Percentiles rank a stretch among this genome's conserved stretches.
These are phyloP conservation scores for Hemiscyllium ocellatum DNA, from an alignment of 2,113 vertebrate genomes.

Conservation along the genomic window DNA sequence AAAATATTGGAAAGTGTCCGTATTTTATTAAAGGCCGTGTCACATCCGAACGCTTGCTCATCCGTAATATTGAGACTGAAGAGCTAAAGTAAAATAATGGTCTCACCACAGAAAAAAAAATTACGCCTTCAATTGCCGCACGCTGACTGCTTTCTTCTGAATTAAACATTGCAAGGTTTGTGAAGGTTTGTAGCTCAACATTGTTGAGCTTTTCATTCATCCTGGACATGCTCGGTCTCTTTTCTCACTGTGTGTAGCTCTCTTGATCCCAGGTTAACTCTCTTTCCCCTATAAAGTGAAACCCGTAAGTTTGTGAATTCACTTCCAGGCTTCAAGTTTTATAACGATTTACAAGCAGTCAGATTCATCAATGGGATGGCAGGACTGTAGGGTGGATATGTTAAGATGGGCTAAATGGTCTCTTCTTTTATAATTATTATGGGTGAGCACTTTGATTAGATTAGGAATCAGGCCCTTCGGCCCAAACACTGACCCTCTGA, in stretches of 20 bases:
- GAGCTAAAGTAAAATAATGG: slow-evolving; percentile 28
- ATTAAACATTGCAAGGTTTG: not conserved
- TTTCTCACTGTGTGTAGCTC: not conserved
- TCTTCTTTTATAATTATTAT: too few species aligned
- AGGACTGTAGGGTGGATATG: not conserved
- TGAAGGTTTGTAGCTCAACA: too few species aligned
- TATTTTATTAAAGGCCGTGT: slow-evolving; percentile 29
- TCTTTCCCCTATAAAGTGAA: not conserved
- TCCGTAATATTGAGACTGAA: slow-evolving; percentile 34
- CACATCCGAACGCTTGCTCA: slow-evolving; percentile 18
- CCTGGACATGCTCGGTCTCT: not conserved
- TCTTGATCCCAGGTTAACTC: not conserved
- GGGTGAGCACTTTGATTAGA: too few species aligned
- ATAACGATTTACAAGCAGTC: not conserved
- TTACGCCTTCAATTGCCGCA: slow-evolving; percentile 14
- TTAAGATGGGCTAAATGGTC: not conserved
- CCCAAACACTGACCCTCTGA: too few species aligned
- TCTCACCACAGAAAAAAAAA: slow-evolving; percentile 5
- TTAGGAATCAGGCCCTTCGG: too few species aligned
- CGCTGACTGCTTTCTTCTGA: not conserved
- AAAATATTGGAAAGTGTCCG: slow-evolving; percentile 34
- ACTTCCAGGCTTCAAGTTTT: not conserved
- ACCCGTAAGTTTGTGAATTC: not conserved
- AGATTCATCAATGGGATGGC: not conserved
- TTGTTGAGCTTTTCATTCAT: slow-evolving; percentile 3